These are phyloP conservation scores for Drosophila nigrodunni DNA, from an alignment of 1,140 invertebrate genomes.

Conservation along the genomic window DNA sequence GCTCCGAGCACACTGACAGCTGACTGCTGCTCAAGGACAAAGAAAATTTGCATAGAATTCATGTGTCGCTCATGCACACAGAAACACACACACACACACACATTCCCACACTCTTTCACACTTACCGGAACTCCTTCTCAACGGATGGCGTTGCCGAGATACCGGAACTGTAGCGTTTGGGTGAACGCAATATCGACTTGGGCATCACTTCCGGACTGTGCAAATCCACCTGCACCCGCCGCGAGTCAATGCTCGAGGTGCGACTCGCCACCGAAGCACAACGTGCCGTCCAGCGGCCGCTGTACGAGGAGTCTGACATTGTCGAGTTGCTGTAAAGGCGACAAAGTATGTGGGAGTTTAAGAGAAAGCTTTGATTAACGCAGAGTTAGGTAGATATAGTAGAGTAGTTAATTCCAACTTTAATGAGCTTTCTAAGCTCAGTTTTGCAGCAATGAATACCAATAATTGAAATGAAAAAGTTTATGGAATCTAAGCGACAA, in stretches of 20 bases:
- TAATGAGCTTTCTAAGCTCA: too few species aligned
- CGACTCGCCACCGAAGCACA: slow-evolving; percentile 79
- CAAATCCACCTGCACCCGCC: slow-evolving; percentile 77
- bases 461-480: too few species aligned
- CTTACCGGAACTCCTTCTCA: slow-evolving; percentile 78
- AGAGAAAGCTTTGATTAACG: not conserved
- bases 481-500: too few species aligned
- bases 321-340: slow-evolving; percentile 71
- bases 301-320: slow-evolving; percentile 82
- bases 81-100: too few species aligned
- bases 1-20: slow-evolving; percentile 81
- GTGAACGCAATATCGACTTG: slow-evolving; percentile 76
- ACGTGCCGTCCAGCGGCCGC: slow-evolving; percentile 80
- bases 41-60: too few species aligned
- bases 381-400: too few species aligned
- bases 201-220: slow-evolving; percentile 80
- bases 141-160: slow-evolving; percentile 82
- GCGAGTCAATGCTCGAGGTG: slow-evolving; percentile 81
- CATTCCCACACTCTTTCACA: not conserved
- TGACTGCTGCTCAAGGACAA: slow-evolving; percentile 57
- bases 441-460: too few species aligned
- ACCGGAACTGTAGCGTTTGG: slow-evolving; percentile 76
- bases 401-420: too few species aligned
- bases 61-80: too few species aligned
- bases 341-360: not conserved